Base-by-base conservation (phyloP, 2,888 invertebrate species). In the Drosophila lutescens region DNA sequence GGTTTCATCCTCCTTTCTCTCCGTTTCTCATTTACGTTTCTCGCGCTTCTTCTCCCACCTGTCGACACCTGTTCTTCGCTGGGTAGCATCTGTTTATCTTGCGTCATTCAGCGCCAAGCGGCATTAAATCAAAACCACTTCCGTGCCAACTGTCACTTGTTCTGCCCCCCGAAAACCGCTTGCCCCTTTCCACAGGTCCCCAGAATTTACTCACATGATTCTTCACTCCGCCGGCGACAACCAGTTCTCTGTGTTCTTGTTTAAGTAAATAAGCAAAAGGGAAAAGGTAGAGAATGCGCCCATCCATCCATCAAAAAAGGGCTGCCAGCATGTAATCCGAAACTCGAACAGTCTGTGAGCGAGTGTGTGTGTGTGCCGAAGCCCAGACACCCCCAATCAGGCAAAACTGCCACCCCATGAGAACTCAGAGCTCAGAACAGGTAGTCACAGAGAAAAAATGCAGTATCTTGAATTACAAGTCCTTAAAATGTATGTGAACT, bases 61-160 rank as follows among this genome's bases (percentile, higher is more conserved):
- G 74, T 76, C 81, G 81, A 63, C 81, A 84, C 76, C 85, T 86
- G 86, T 81, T 73, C 58, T 67, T 50, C 15, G 65, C 53, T 15
- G 53, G 51, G 50, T 54, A 46, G 59, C 67, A 85, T 74, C 86
- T 74, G 74, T 53, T 74, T 74, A 68, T 74, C 68, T 74, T 74
- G 74, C 74, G 61, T 74, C 74, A 61, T 53, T 54, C 40, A 40
- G 67, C 70, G 56, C 38, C 51, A 15, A 78, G 76, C 79, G 62
- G 56, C 69, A 78, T 86, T 86, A 86, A 83, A 83, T 83, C 83
- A 83, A 84, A 83, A 84, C 85, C 83, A 83, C 85, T 83, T 83
- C 86, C 83, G 84, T 65, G 62, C 77, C 63, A 82, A 76, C 60
- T 73, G 60, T 55, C 57, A 55, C 46, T 72, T 10, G 50, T 20